Percentiles rank a stretch among this genome's conserved stretches.
phyloP scores from a whole-genome alignment of 2,888 invertebrate genomes.

The Cylindroiulus punctatus region DNA sequence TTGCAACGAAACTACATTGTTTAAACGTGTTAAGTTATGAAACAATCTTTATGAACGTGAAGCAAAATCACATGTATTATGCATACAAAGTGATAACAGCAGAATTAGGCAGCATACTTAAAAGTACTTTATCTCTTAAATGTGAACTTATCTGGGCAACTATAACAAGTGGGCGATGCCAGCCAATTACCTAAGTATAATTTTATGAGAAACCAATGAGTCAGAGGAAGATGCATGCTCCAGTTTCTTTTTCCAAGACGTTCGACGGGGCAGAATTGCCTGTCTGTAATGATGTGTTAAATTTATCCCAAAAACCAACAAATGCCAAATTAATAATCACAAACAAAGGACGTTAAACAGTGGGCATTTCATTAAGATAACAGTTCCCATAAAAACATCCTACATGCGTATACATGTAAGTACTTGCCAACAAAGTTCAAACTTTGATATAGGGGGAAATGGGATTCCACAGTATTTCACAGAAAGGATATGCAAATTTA shows the following conservation, averaged over 20 bases:
- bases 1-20: neutral
- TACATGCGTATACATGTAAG: no score
- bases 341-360: neutral
- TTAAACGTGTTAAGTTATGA: neutral
- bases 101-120: neutral
- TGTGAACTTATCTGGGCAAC: neutral
- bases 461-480: no score
- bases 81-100: neutral
- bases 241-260: conserved; percentile 51
- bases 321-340: neutral
- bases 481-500: neutral
- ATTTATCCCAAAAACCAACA: neutral
- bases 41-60: conserved; percentile 12
- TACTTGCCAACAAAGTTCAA: no score
- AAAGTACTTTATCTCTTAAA: neutral
- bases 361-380: neutral
- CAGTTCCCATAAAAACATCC: neutral
- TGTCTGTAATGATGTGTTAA: conserved; percentile 52
- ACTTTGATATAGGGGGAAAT: no score
- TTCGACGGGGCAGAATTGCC: neutral
- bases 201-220: conserved; percentile 47
- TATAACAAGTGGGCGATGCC: conserved; percentile 17
- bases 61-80: neutral
- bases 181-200: conserved; percentile 54
- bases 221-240: conserved; percentile 48